Evolutionary conservation across 2,888 invertebrate species (phyloP), one percentile per base, ranked within the genome.

Genomic region (Dioctria rufipes): DNA sequence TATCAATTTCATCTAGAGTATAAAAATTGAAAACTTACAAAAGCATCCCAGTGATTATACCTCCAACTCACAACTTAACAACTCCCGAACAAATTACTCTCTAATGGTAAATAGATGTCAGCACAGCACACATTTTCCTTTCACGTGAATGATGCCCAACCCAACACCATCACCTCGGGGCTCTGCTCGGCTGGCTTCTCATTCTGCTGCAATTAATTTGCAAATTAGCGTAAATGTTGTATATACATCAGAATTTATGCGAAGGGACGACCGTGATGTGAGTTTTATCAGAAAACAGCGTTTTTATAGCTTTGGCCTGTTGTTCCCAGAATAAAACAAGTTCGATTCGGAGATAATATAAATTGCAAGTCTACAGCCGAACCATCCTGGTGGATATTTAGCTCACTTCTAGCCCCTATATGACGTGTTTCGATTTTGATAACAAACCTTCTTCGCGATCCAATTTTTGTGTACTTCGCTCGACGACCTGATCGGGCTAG

Each of bases 251-350:
- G 54, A 77, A 63, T 77, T 77, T 63, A 77, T 77, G 77, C 77
- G 77, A 63, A 60, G 77, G 77, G 49, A 51, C 77, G 77, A 77
- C 60, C 39, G 49, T 43, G 40, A 78, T 78, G 78, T 78, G 54
- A 25, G 40, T 78, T 78, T 78, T 78, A 78, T 78, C 78, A 65
- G 37, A 54, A 42, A 78, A 78, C 78, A 78, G 54, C 51, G 65
- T 78, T 78, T 78, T 78, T 78, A 78, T 78, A 39, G 65, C 78
- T 65, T 51, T 13, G 77, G 61, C 60, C 63, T 37, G 63, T 77
- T 63, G 63, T 63, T 63, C 39, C 54, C 13, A 77, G 25, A 61
- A 77, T 63, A 63, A 46, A 77, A 63, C 77, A 77, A 65, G 77
- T 77, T 51, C 46, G 77, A 63, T 63, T 46, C 49, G 39, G 42